A percentile compares a stretch with the other conserved stretches of the same genome.
phyloP scores from a whole-genome alignment of 2,888 invertebrate genomes.

The Euspilapteryx auroguttella region DNA sequence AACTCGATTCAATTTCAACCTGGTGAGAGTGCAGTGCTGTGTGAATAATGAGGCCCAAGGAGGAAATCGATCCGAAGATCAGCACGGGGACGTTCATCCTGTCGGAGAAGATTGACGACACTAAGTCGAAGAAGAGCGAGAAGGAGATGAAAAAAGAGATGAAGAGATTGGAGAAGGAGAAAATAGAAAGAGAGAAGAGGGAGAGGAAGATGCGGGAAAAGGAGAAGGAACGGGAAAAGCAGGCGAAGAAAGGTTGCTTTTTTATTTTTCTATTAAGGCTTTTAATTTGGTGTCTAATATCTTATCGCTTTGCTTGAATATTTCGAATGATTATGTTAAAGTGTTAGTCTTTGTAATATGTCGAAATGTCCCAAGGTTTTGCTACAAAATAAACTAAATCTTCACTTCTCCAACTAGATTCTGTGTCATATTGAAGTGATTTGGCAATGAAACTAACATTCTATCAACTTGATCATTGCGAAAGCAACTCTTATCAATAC shows the following conservation, averaged over 20 bases:
- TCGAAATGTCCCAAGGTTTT: too few relatives aligned
- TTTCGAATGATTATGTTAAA: too few relatives aligned
- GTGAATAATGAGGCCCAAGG: conserved; percentile 43
- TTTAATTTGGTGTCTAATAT: too few relatives aligned
- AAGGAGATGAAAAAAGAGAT: conserved; percentile 57
- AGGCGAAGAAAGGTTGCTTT: conserved; percentile 47
- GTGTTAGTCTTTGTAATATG: too few relatives aligned
- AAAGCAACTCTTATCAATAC: too few relatives aligned
- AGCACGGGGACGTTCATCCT: conserved; percentile 58
- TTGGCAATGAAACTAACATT: too few relatives aligned
- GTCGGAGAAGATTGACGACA: conserved; percentile 58
- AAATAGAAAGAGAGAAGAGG: conserved; percentile 47
- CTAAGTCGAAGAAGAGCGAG: conserved; percentile 44
- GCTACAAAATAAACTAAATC: too few relatives aligned
- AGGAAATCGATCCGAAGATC: conserved; percentile 34
- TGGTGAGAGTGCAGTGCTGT: conserved; percentile 11
- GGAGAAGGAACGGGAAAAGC: conserved; percentile 49
- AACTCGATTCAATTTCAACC: conserved; percentile 14
- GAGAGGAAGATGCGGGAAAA: conserved; percentile 55
- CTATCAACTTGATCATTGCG: too few relatives aligned
- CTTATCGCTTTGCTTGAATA: too few relatives aligned
- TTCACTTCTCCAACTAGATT: too few relatives aligned
- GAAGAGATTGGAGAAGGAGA: conserved; percentile 51
- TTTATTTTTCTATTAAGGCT: too few relatives aligned
- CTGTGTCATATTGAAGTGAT: too few relatives aligned